Evolutionary conservation across 2,113 vertebrate species (phyloP), one percentile per base, ranked within the genome.

Genomic region (Dascyllus trimaculatus): DNA sequence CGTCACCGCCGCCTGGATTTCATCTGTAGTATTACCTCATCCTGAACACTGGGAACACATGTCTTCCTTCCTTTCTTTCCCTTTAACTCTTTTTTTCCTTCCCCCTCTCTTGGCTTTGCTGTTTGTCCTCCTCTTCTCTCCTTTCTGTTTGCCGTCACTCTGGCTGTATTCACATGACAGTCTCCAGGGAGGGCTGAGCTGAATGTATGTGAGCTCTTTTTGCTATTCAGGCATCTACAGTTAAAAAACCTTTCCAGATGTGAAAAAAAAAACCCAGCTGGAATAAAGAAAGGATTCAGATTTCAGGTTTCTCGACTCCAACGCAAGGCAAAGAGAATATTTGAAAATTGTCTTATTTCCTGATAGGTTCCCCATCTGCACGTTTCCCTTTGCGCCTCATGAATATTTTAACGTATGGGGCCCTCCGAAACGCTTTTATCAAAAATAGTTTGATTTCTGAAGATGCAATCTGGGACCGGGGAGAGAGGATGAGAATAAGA

Each of bases 191-290:
- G 22, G 8, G 13, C 18, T 32, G 19, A 43, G 40, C 40, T 43
- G 40, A 14, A 15, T 43, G 40, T 43, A 15, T 62, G 56, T 1
- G 52, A 1, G 53, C 13, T 26, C 14, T n/a, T 72, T 69, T 75
- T 35, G 21, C 63, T 72, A 51, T 77, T 75, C 73, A 54, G 51
- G 17, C 49, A 1, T 17, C 72, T 71, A 87, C 78, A 68, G 75
- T 63, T 51, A 81, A 78, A 91, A 89, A 89, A 70, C 38, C 71
- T 81, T 90, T 85, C 86, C 92, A 93, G 90, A 93, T 93, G 90
- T 91, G 53, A 71, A 52, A 52, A 1, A 15, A 40, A 40, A 40
- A 32, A 24, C 60, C 53, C 68, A 70, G 46, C 64, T 70, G 61
- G 64, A 82, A 77, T 75, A 43, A 15, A 43, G 45, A 48, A 71